Evolutionary conservation across 2,797 vertebrate genomes (phyloP), one percentile per base, ranked within the genome.

Genomic region (Hipposideros larvatus): DNA sequence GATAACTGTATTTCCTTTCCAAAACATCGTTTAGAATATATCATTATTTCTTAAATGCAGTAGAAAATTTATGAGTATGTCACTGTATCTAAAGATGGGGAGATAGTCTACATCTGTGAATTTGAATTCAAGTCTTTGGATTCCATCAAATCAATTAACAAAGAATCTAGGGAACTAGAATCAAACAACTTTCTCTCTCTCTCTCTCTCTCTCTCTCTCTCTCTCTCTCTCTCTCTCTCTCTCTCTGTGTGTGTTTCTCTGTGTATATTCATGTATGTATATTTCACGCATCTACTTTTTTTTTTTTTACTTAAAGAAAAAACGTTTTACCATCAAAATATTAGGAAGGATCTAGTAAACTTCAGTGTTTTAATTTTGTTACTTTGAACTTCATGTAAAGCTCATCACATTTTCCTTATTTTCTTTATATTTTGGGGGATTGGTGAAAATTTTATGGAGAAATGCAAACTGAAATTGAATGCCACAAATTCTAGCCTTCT

Each of bases 91-190:
- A 87, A 83, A 94, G 8, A 73, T 53, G 86, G 0, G 28, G 18
- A 85, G 14, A 61, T 37, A 89, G 11, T n/a, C 13, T 70, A 37
- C 37, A 37, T 37, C 37, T 37, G 37, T 37, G 43, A 90, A 75
- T 74, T 84, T 21, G 53, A 90, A 79, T 68, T 87, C 19, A 74
- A 46, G 31, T 37, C 28, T 63, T 86, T 78, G 7, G 8, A 89
- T 91, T 88, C 88, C 14, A 79, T 90, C 11, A 68, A 63, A 4
- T 48, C 95, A 89, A 85, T 75, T 68, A 19, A 41, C 48, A 93
- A 78, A 46, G 0, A 75, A 55, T 63, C 6, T 70, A 61, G 57
- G 41, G 15, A 90, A 51, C 7, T 48, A 34, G 9, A 93, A 28
- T 41, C 26, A 74, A 43, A 61, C 1, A 89, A 61, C 5, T 48